Conservation (phyloP, 2,797 vertebrate species). For the Microcaecilia unicolor region DNA sequence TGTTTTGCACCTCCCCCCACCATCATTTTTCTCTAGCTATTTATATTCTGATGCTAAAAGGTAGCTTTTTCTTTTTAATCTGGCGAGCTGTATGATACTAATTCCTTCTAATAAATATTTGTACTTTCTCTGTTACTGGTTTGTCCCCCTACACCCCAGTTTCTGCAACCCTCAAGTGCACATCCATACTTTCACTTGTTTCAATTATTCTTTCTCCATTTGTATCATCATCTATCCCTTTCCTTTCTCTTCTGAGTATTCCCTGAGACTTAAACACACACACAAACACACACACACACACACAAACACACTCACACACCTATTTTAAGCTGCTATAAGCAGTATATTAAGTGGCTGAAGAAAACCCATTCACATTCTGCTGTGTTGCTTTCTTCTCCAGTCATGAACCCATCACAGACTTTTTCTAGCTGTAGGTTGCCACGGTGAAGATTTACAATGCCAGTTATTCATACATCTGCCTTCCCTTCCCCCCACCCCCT, state of each 20-base stretch:
- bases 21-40: slow-evolving; percentile 54
- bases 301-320: slow-evolving; percentile 42
- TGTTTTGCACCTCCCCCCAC: slow-evolving; percentile 67
- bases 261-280: no score
- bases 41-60: slow-evolving; percentile 82
- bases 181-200: slow-evolving; percentile 13
- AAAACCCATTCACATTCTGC: slow-evolving; percentile 78
- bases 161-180: slow-evolving; percentile 23
- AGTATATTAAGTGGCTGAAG: slow-evolving; percentile 84
- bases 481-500: slow-evolving; percentile 58
- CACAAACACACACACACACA: slow-evolving; percentile 8
- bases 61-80: slow-evolving; percentile 70
- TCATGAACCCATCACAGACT: slow-evolving; percentile 78
- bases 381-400: slow-evolving; percentile 71
- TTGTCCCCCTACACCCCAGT: slow-evolving; percentile 32
- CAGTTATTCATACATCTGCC: slow-evolving; percentile 81
- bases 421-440: slow-evolving; percentile 80
- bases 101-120: slow-evolving; percentile 84
- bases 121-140: slow-evolving; percentile 61
- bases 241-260: no score
- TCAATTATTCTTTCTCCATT: no score
- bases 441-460: slow-evolving; percentile 89
- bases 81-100: slow-evolving; percentile 69
- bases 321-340: slow-evolving; percentile 86
- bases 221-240: no score